Percentiles rank a stretch among this genome's conserved stretches.
These are phyloP conservation scores for Aix galericulata DNA, from an alignment of 2,113 vertebrate genomes.

Conservation along the genomic window DNA sequence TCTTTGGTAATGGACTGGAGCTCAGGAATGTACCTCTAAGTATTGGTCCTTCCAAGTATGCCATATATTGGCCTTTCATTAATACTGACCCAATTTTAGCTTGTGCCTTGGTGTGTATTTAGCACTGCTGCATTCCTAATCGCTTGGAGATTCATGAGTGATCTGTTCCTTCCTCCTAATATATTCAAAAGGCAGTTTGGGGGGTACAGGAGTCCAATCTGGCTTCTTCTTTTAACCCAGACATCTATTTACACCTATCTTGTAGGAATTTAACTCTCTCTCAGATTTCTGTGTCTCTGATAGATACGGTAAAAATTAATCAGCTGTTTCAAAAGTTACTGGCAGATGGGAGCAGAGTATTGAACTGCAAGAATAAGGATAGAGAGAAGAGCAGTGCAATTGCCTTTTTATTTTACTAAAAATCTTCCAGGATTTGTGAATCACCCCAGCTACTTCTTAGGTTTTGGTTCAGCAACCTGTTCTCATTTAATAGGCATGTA, in stretches of 20 bases:
- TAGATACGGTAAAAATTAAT: background rate
- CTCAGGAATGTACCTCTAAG: background rate
- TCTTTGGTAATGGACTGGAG: background rate
- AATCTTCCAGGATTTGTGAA: background rate
- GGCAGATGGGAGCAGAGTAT: background rate
- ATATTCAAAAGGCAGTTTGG: background rate
- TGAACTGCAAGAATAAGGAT: background rate
- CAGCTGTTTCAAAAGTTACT: background rate
- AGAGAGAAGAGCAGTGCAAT: background rate
- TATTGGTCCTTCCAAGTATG: background rate
- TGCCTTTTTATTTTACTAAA: background rate
- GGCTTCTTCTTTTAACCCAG: background rate
- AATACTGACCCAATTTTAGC: background rate
- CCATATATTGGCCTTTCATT: background rate
- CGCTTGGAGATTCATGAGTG: background rate
- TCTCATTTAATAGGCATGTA: background rate
- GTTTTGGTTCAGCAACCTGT: constrained; percentile 7
- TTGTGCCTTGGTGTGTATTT: background rate
- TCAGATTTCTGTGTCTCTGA: background rate
- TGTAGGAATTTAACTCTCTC: background rate
- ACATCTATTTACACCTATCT: background rate
- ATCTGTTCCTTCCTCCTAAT: background rate
- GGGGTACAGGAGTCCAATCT: background rate
- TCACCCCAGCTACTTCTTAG: background rate
- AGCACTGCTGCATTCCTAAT: background rate